Conservation (phyloP, 2,888 invertebrate species). For the Acronicta alni region DNA sequence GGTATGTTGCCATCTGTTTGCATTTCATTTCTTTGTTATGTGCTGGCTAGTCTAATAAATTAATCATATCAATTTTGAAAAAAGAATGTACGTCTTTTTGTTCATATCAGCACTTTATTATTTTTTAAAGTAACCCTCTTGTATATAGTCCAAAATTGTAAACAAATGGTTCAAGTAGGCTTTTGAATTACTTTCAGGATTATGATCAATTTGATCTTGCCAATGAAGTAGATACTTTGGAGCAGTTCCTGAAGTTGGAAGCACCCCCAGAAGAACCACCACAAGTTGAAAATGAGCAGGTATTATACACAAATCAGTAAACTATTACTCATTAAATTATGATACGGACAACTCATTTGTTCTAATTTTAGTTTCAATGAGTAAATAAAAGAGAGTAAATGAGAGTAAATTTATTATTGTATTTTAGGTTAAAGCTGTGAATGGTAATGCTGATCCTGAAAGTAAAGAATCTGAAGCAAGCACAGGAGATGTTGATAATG, state of each 20-base stretch:
- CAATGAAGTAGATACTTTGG: conserved; percentile 96
- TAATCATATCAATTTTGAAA: conserved; percentile 31
- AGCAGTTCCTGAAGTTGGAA: conserved; percentile 95
- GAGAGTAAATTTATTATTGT: neutral
- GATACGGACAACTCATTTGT: neutral
- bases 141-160: conserved; percentile 9
- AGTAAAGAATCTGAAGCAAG: conserved; percentile 63
- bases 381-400: neutral
- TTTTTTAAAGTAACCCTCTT: conserved; percentile 8
- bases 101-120: conserved; percentile 8
- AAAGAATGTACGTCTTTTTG: conserved; percentile 20
- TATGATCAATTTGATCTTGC: conserved; percentile 97
- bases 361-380: neutral
- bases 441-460: conserved; percentile 77
- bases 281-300: conserved; percentile 70
- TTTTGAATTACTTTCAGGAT: conserved; percentile 90
- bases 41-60: conserved; percentile 13
- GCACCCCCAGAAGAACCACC: conserved; percentile 84
- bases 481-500: conserved; percentile 74
- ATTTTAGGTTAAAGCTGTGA: conserved; percentile 73
- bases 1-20: conserved; percentile 57
- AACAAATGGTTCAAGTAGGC: conserved; percentile 23
- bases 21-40: conserved; percentile 48
- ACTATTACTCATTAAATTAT: no score
- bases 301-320: conserved; percentile 31